Evolutionary conservation across 64 coral and sea anemone genomes (phyloP).

Genomic region (Montipora capricornis): DNA sequence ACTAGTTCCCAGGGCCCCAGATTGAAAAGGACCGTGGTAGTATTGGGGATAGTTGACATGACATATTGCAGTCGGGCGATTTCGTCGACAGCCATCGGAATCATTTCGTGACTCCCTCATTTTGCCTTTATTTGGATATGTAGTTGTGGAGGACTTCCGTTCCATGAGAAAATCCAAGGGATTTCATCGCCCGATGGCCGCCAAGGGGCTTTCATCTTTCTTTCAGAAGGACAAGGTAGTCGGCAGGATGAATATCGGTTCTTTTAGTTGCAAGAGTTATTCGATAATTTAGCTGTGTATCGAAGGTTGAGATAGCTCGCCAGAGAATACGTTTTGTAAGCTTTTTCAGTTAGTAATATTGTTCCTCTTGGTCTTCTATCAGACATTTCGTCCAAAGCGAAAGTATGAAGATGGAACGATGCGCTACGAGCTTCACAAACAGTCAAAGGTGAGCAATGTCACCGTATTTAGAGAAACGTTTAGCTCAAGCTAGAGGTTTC

Average conservation of each 20-base stretch:
- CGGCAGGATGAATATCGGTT: background rate
- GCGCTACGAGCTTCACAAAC: slow-evolving; percentile 96
- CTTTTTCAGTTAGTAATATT: background rate
- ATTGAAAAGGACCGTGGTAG: background rate
- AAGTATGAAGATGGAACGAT: slow-evolving; percentile 91
- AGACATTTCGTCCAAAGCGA: slow-evolving; percentile 98
- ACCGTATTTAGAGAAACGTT: background rate
- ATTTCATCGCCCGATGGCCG: slow-evolving; percentile 70
- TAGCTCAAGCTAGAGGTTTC: background rate
- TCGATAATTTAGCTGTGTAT: background rate
- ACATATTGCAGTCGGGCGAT: too few species aligned
- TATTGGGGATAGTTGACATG: background rate
- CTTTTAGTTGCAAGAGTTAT: background rate
- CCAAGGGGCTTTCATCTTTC: slow-evolving; percentile 85
- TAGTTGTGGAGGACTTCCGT: slow-evolving; percentile 54
- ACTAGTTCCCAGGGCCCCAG: background rate
- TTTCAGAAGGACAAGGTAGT: slow-evolving; percentile 93
- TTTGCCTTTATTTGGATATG: slow-evolving; percentile 66
- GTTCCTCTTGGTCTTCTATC: slow-evolving; percentile 19
- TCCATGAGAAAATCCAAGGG: slow-evolving; percentile 41
- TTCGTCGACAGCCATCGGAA: background rate
- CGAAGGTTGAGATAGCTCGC: background rate
- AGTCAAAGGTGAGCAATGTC: slow-evolving; percentile 82
- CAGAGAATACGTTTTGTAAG: background rate
- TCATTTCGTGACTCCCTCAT: background rate